These are phyloP conservation scores for Iphiclides podalirius DNA, from an alignment of 2,888 invertebrate genomes.

Conservation along the genomic window DNA sequence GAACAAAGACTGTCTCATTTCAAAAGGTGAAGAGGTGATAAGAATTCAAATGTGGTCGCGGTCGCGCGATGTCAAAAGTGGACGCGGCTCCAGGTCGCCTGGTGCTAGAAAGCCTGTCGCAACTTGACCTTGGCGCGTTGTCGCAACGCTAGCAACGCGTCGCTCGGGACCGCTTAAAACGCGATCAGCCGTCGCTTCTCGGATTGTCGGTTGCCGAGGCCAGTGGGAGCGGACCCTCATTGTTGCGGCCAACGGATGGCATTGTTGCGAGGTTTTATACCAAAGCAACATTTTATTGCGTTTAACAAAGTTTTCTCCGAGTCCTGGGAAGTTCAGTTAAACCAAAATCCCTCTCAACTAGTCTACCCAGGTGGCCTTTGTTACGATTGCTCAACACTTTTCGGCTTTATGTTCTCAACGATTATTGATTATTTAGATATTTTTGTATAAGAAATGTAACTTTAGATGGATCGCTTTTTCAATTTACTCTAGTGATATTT, in stretches of 20 bases:
- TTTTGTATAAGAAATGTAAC: no score
- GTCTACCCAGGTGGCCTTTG: conserved; percentile 33
- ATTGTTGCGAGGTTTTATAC: conserved; percentile 58
- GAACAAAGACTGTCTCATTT: conserved; percentile 33
- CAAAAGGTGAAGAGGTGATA: conserved; percentile 64
- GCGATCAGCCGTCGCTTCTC: conserved; percentile 69
- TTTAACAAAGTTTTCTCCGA: background rate
- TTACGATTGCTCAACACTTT: conserved; percentile 52
- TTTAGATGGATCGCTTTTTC: no score
- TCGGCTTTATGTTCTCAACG: conserved; percentile 26
- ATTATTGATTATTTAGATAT: conserved; percentile 19
- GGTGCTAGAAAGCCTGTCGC: conserved; percentile 73
- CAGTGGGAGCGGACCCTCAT: conserved; percentile 52
- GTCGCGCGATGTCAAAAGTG: conserved; percentile 48
- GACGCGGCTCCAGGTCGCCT: conserved; percentile 54
- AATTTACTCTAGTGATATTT: no score
- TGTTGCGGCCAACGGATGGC: conserved; percentile 49
- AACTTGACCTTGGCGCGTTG: conserved; percentile 68
- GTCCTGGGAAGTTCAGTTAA: background rate
- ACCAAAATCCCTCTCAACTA: no score
- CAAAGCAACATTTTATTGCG: conserved; percentile 67
- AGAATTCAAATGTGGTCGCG: conserved; percentile 61
- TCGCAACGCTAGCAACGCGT: conserved; percentile 61
- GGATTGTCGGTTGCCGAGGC: conserved; percentile 65
- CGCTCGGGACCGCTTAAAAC: conserved; percentile 75